phyloP scores from a whole-genome alignment of 2,797 vertebrate genomes.

The Ceryle rudis region DNA sequence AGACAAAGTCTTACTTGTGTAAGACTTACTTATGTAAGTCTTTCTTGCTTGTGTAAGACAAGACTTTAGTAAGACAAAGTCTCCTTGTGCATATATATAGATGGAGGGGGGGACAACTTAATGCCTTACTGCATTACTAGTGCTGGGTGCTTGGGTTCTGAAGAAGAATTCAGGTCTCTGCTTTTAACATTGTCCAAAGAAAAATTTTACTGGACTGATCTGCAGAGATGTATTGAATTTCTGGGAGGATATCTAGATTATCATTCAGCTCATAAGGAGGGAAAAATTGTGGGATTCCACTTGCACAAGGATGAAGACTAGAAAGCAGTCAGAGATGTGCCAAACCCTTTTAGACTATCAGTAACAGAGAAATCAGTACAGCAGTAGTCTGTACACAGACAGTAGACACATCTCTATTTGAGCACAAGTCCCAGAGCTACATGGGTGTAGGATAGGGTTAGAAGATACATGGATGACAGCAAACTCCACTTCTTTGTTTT shows the following conservation, averaged over 20 bases:
- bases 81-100: background rate
- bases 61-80: background rate
- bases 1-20: background rate
- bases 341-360: background rate
- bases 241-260: background rate
- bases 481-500: background rate
- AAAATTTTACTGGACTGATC: background rate
- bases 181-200: background rate
- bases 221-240: background rate
- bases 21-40: too few species aligned
- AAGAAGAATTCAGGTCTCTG: background rate
- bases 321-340: background rate
- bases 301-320: background rate
- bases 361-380: background rate
- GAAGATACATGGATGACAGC: background rate
- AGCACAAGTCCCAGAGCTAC: background rate
- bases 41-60: too few species aligned
- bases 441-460: background rate
- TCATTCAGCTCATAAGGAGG: background rate
- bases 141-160: background rate
- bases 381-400: background rate
- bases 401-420: background rate
- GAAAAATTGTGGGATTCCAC: background rate
- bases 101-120: background rate
- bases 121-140: background rate